Conservation (phyloP, 2,113 vertebrate genomes). For the Azemiops feae region DNA sequence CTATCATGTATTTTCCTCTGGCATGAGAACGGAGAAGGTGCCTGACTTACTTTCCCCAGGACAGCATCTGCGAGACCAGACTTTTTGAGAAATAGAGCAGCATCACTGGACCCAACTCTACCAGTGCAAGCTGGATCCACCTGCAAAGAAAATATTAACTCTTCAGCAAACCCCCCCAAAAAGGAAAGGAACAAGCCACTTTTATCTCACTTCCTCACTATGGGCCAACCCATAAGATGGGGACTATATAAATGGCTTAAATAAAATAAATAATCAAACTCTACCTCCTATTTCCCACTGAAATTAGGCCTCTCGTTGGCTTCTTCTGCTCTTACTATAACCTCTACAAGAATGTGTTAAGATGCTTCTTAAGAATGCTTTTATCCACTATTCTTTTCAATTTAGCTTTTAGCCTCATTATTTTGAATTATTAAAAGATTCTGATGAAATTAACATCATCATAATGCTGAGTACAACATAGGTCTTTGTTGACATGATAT, state of each 20-base stretch:
- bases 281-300: background rate
- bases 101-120: conserved; percentile 89
- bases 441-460: background rate
- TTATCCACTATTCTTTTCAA: background rate
- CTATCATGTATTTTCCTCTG: background rate
- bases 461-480: background rate
- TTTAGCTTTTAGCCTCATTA: background rate
- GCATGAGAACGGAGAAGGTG: too few relatives aligned
- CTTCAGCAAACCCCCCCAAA: background rate
- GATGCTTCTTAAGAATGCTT: background rate
- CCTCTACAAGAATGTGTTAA: background rate
- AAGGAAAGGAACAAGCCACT: background rate
- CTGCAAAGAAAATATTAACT: conserved; percentile 61
- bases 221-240: background rate
- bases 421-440: background rate
- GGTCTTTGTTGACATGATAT: background rate
- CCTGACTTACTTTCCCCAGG: conserved; percentile 88
- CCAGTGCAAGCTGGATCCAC: conserved; percentile 92
- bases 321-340: background rate
- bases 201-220: background rate
- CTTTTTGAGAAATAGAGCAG: conserved; percentile 93
- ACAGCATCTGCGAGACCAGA: conserved; percentile 88
- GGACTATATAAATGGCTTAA: background rate
- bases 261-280: background rate
- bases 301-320: background rate